phyloP scores from a whole-genome alignment of 2,113 vertebrate species.

The Oreochromis spilurus region DNA sequence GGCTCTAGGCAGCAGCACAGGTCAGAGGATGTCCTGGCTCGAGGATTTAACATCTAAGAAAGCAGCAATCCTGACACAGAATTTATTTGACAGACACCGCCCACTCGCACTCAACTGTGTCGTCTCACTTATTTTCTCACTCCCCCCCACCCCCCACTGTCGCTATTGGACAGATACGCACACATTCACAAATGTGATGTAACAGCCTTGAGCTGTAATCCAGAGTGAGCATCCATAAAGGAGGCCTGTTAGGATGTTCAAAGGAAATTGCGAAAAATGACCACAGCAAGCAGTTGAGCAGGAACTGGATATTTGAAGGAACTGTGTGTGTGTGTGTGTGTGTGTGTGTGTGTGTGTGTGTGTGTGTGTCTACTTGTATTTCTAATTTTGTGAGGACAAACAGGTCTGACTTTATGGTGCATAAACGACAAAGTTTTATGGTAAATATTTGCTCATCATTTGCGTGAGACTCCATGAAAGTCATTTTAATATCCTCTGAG shows the following conservation, averaged over 20 bases:
- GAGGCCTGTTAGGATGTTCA: conserved; percentile 11
- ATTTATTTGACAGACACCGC: conserved; percentile 58
- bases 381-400: background rate
- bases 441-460: background rate
- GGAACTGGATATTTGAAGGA: background rate
- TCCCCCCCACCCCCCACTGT: background rate
- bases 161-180: conserved; percentile 6
- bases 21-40: conserved; percentile 7
- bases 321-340: background rate
- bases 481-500: background rate
- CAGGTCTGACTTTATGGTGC: background rate
- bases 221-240: conserved; percentile 15
- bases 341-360: background rate
- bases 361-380: background rate
- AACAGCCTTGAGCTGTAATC: conserved; percentile 32
- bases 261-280: background rate
- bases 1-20: background rate
- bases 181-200: conserved; percentile 46
- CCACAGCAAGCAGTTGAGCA: background rate
- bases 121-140: conserved; percentile 32
- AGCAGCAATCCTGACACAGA: conserved; percentile 50
- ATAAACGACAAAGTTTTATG: background rate
- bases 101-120: conserved; percentile 38
- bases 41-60: conserved; percentile 52
- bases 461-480: background rate